Evolutionary conservation across 2,797 vertebrate genomes (phyloP), one percentile per base, ranked within the genome.

Genomic region (Eulemur mongoz): DNA sequence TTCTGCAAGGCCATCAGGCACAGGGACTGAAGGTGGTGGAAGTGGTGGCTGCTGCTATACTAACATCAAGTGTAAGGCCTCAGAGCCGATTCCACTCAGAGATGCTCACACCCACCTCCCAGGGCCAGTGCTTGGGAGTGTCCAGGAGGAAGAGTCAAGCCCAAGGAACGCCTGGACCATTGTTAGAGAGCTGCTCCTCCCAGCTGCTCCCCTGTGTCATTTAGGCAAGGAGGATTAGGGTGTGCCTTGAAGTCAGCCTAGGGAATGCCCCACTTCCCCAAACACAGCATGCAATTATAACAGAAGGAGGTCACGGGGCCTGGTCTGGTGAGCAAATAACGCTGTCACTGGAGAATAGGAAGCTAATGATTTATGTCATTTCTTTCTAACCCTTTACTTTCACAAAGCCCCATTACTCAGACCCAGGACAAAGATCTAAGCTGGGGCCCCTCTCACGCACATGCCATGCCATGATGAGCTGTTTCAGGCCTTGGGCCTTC

Each of bases 311-410:
- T 95, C 94, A 97, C 30, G 38, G 38, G 35, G 79, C 75, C 61
- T 73, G 63, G 78, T 87, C 93, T 87, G 95, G 25, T 92, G 88
- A 97, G 81, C 87, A 95, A 96, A 91, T 93, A 94, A 89, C 0
- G 17, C 76, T 89, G 84, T 92, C 63, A 38, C 23, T 73, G 57
- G 76, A 94, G 89, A 85, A 89, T 57, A 84, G 61, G 83, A 96
- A 96, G 87, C 86, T 96, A 95, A 96, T 96, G 89, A 96, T 96
- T 97, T 97, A 90, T 75, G 91, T 70, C 40, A 5, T 82, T 86
- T 96, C 48, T 87, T 67, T 92, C 70, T 94, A 63, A 91, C 35
- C 52, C 65, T 35, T 85, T 32, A 81, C 80, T 88, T 92, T 93
- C 80, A 89, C 76, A 69, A 87, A 87, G 38, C 69, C 9, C 70